phyloP scores from a whole-genome alignment of 2,888 invertebrate genomes.

The Chloromyia formosa region DNA sequence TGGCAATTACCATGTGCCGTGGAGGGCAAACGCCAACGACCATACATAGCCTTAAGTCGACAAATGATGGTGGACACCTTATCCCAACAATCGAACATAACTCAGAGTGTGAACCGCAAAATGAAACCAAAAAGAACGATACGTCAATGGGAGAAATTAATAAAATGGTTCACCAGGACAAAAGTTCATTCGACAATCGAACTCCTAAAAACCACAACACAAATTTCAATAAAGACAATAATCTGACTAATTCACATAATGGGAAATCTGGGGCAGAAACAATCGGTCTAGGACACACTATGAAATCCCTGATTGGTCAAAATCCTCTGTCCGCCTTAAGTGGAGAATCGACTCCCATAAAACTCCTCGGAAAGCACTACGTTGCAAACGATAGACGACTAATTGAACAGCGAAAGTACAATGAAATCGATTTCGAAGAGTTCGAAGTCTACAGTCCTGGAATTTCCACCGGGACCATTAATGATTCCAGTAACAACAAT shows the following conservation, averaged over 20 bases:
- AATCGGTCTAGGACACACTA: not conserved
- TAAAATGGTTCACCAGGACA: slow-evolving; percentile 2
- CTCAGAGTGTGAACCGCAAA: not conserved
- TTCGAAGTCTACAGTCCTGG: slow-evolving; percentile 74
- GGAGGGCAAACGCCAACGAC: slow-evolving; percentile 20
- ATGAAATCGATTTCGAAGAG: slow-evolving; percentile 87
- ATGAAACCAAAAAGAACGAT: not conserved
- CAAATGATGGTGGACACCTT: not conserved
- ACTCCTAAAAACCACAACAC: not conserved
- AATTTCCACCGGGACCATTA: slow-evolving; percentile 51
- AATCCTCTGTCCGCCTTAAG: not conserved
- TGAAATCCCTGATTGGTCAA: not conserved
- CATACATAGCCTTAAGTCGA: slow-evolving; percentile 2
- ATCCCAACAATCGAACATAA: not conserved
- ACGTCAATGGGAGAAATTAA: slow-evolving; percentile 2
- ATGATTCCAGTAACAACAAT: not conserved
- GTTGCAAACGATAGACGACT: slow-evolving; percentile 71
- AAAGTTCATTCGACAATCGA: not conserved
- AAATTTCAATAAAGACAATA: not conserved
- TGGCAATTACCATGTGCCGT: slow-evolving; percentile 56
- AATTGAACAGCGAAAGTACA: slow-evolving; percentile 72
- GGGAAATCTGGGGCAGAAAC: not conserved
- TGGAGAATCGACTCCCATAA: slow-evolving; percentile 47
- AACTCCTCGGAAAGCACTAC: slow-evolving; percentile 69
- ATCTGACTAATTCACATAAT: not conserved